phyloP scores from a whole-genome alignment of 2,888 invertebrate species.

The Lycia hirtaria region DNA sequence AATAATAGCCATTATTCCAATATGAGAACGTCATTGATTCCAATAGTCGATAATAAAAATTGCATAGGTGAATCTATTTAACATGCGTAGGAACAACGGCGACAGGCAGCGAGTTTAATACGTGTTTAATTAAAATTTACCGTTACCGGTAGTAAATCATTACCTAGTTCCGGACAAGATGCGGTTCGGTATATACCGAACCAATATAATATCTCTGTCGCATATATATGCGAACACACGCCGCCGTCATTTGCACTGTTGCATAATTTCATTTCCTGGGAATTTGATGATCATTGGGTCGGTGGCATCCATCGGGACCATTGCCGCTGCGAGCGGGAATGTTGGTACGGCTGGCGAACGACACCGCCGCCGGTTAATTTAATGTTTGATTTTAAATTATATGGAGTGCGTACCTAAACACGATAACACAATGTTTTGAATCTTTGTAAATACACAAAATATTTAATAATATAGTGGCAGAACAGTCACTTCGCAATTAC shows the following conservation, averaged over 20 bases:
- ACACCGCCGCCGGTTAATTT: background rate
- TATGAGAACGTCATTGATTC: too few relatives aligned
- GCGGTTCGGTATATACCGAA: constrained; percentile 45
- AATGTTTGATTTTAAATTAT: background rate
- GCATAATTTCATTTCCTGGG: constrained; percentile 33
- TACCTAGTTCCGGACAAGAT: constrained; percentile 54
- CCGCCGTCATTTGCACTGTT: constrained; percentile 44
- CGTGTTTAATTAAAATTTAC: constrained; percentile 64
- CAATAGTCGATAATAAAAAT: background rate
- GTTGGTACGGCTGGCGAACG: background rate
- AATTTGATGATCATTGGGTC: constrained; percentile 21
- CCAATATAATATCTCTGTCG: too few relatives aligned
- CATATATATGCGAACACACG: constrained; percentile 44
- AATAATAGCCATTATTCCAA: too few relatives aligned
- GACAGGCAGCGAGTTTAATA: constrained; percentile 55
- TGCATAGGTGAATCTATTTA: background rate
- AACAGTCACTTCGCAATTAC: too few relatives aligned
- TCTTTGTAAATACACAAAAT: too few relatives aligned
- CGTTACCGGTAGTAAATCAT: constrained; percentile 59
- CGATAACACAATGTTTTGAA: too few relatives aligned
- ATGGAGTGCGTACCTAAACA: background rate
- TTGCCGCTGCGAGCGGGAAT: constrained; percentile 4
- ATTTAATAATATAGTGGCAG: too few relatives aligned
- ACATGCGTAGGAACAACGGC: constrained; percentile 35
- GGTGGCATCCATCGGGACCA: background rate